These are phyloP conservation scores for Axis porcinus DNA, from an alignment of 2,113 vertebrate species.

Conservation along the genomic window DNA sequence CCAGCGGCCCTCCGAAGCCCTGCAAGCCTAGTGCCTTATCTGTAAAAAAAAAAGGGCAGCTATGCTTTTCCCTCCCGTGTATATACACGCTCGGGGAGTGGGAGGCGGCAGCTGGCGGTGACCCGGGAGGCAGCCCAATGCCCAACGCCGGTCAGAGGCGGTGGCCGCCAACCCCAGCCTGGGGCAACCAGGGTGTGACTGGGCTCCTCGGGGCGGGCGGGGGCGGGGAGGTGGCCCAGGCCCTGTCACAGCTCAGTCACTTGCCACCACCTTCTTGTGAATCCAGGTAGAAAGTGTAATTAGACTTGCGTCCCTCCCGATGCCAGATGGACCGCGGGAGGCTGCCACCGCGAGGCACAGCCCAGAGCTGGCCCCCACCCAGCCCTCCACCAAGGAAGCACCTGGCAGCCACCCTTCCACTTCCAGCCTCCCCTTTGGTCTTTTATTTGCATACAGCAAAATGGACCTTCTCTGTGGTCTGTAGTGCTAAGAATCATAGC, in stretches of 20 bases:
- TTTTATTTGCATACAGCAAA: background rate
- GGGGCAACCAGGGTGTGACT: background rate
- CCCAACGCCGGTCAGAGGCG: accelerated
- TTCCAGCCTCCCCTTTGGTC: background rate
- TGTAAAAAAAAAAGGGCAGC: no score
- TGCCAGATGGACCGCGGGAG: accelerated
- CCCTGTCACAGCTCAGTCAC: background rate
- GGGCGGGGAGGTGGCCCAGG: accelerated
- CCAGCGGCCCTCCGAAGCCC: accelerated
- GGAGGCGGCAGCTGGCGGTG: background rate
- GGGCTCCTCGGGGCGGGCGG: accelerated
- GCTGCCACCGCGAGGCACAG: accelerated
- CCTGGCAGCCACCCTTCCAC: background rate
- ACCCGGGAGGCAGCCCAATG: background rate
- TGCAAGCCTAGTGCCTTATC: background rate
- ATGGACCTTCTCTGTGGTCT: background rate
- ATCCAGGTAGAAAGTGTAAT: background rate
- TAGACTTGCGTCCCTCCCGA: accelerated
- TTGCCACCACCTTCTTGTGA: background rate
- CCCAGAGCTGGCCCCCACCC: background rate
- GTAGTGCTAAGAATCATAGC: accelerated
- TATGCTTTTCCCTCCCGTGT: background rate
- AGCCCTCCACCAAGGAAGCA: background rate
- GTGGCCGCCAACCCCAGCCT: background rate
- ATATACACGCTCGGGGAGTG: accelerated